Base-by-base conservation (phyloP, 2,113 vertebrate species). In the Hydropotes inermis region DNA sequence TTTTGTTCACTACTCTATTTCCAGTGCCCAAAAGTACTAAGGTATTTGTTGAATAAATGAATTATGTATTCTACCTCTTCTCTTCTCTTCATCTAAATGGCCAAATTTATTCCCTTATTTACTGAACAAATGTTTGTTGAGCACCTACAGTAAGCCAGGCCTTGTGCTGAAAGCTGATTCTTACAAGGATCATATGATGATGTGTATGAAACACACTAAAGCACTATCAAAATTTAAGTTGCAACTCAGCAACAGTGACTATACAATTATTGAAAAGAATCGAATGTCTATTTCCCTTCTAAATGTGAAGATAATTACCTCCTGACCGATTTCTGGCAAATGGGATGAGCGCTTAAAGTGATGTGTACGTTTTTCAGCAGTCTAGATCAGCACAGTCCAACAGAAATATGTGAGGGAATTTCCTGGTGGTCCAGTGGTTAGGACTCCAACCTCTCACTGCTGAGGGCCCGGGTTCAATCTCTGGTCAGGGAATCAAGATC, bases 61-160 rank as follows among this genome's bases (percentile, higher is more conserved):
- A 84, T 98, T 15, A 91, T 7, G 25, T 39, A 81, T 60, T 55
- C 57, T 19, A 61, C 13, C 60, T 87, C 60, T 70, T 55, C 74
- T 67, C 93, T 87, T 61, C 47, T 58, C 9, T 83, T 90, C 67
- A 55, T 79, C 61, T 27, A 39, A 57, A 90, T 64, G 54, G 30
- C 50, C 39, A 61, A n/a, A 87, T 93, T 94, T 74, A 94, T 87
- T 92, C 61, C 82, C 15, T 1, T 92, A 78, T 97, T 97, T 95
- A 55, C 83, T 92, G 54, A 92, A 61, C 30, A 90, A 92, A 92
- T 93, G 67, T 97, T 96, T 95, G 67, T 55, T 57, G 94, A 98
- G 14, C 30, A 67, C 57, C 74, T 57, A 47, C 19, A 39, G 64
- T 81, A 87, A 94, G 70, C 78, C 57, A 84, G 17, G 79, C 39